phyloP scores from a whole-genome alignment of 2,113 vertebrate species.

The Cnemophilus loriae region DNA sequence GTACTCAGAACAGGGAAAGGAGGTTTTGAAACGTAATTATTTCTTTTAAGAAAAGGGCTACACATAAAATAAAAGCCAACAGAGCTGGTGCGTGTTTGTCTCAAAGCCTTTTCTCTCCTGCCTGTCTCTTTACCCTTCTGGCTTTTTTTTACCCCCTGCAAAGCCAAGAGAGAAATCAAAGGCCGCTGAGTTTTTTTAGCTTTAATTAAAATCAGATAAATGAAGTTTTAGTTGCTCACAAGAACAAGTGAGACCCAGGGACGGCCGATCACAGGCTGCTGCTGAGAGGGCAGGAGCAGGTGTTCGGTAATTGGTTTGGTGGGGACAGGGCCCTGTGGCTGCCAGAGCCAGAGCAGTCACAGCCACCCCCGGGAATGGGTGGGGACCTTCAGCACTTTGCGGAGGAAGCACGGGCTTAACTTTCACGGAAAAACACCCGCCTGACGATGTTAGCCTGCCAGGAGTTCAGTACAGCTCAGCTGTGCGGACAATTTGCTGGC shows the following conservation, averaged over 20 bases:
- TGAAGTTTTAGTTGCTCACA: background rate
- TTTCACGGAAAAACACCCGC: background rate
- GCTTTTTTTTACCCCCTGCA: background rate
- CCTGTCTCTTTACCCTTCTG: background rate
- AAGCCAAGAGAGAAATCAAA: background rate
- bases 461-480: background rate
- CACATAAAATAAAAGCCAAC: constrained; percentile 24
- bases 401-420: background rate
- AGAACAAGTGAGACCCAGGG: background rate
- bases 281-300: background rate
- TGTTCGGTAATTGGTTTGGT: background rate
- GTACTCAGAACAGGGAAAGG: constrained; percentile 7
- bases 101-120: background rate
- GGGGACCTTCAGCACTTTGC: background rate
- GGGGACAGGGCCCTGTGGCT: background rate
- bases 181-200: background rate
- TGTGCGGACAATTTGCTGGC: background rate
- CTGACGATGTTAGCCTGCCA: fast-evolving
- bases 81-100: background rate
- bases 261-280: background rate
- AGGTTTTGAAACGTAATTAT: constrained; percentile 22
- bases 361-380: fast-evolving
- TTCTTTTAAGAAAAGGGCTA: constrained; percentile 34
- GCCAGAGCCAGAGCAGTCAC: background rate
- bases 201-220: constrained; percentile 7